Evolutionary conservation across 2,888 invertebrate species (phyloP).

Genomic region (Drosophila cyrtoloma): DNA sequence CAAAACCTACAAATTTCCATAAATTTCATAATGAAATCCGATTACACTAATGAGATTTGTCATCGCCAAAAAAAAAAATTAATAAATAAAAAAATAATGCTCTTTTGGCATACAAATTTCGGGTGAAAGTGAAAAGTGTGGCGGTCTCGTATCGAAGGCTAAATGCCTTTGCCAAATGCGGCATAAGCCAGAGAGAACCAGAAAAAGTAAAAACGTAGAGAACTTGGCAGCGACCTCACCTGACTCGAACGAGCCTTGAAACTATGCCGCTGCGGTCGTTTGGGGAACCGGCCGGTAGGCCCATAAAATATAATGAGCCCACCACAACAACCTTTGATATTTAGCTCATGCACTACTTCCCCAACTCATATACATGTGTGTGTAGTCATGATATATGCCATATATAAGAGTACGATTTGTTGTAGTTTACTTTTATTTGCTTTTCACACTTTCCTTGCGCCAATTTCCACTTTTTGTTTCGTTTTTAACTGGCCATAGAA

Average conservation of each 20-base stretch:
- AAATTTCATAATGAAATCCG: conserved; percentile 8
- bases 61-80: not conserved
- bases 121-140: conserved; percentile 36
- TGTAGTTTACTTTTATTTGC: conserved; percentile 46
- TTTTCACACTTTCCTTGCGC: conserved; percentile 81
- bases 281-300: conserved; percentile 54
- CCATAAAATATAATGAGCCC: conserved; percentile 76
- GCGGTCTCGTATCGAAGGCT: conserved; percentile 52
- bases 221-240: conserved; percentile 62
- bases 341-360: conserved; percentile 52
- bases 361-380: not conserved
- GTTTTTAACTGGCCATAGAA: conserved; percentile 41
- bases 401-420: conserved; percentile 24
- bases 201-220: conserved; percentile 7
- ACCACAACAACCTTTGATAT: conserved; percentile 69
- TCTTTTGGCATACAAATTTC: conserved; percentile 48
- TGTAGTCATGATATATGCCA: conserved; percentile 10
- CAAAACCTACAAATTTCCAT: conserved; percentile 2
- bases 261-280: conserved; percentile 42
- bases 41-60: not conserved
- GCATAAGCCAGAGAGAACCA: not conserved
- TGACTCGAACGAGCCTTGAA: conserved; percentile 69
- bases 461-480: conserved; percentile 74
- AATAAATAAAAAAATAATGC: conserved; percentile 11
- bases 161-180: conserved; percentile 39